Evolutionary conservation across 53 echinoderm and acorn worm species (phyloP), one percentile per base, ranked within the genome.

Genomic region (Crossaster papposus): DNA sequence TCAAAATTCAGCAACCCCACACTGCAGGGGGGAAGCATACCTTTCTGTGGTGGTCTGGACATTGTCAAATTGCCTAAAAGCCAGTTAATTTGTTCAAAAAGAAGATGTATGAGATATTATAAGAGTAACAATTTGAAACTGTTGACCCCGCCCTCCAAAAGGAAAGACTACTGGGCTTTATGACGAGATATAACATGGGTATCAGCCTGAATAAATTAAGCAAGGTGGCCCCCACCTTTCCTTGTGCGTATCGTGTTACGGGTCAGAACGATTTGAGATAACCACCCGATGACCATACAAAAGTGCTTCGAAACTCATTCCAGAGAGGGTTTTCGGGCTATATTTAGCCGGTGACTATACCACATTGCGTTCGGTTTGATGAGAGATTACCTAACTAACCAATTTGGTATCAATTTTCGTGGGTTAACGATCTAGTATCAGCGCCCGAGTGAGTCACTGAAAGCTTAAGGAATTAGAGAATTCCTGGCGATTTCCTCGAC

Each of bases 401-500:
- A 52, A 28, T 79, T 26, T 15, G n/a, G 29, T 79, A 29, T 2
- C 3, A 50, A 6, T 68, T 68, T 68, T n/a, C 68, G 17, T 23
- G 24, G 11, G 28, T 26, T 36, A 63, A 18, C 35, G 55, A 81
- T 81, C 64, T 13, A 31, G 31, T 62, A 23, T 33, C 81, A 34
- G n/a, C 29, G 54, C 30, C n/a, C 58, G 17, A 30, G 3, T 81
- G 81, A 81, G 30, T 81, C 81, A 54, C 17, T 6, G 14, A 64
- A 29, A 0, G 53, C 53, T 13, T 80, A 7, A 35, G 22, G 22
- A 31, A 22, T 33, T 81, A 34, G 62, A 32, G 20, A 81, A n/a
- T 34, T 55, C 62, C 30, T 81, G 81, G 30, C 81, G 29, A 63
- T 63, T 80, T 80, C 54, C 62, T 50, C 30, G 33, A 58, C 10